phyloP scores from a whole-genome alignment of 2,113 vertebrate genomes.

The Neotoma lepida region DNA sequence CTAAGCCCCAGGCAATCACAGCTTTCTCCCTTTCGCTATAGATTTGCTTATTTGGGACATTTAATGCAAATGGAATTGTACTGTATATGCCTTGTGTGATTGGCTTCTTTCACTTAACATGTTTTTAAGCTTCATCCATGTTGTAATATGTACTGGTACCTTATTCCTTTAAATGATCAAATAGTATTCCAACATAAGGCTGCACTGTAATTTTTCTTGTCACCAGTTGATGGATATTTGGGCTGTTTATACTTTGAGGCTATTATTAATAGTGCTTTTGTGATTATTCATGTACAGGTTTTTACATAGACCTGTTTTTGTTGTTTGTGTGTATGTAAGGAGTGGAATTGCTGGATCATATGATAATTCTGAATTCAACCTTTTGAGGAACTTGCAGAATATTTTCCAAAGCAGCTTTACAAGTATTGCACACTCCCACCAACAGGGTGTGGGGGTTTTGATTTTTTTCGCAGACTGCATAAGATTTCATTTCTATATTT shows the following conservation, averaged over 20 bases:
- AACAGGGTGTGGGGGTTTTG: not conserved
- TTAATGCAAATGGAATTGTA: conserved; percentile 8
- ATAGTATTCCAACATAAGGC: conserved; percentile 13
- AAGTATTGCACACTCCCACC: not conserved
- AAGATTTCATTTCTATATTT: not conserved
- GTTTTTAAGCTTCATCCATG: conserved; percentile 44
- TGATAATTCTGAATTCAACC: conserved; percentile 40
- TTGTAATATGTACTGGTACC: conserved; percentile 4
- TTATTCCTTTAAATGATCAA: conserved; percentile 23
- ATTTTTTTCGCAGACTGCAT: not conserved
- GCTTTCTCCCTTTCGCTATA: not conserved
- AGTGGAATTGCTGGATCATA: conserved; percentile 18
- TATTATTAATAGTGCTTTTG: not conserved
- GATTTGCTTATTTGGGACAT: conserved; percentile 4
- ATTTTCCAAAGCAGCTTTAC: not conserved
- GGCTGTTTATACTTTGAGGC: not conserved
- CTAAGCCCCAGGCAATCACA: not conserved
- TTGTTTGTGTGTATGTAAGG: not conserved
- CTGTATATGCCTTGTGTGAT: not conserved
- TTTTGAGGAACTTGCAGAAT: conserved; percentile 17
- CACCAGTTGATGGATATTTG: conserved; percentile 4
- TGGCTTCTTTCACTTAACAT: conserved; percentile 1
- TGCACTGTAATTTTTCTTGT: not conserved
- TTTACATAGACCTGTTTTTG: conserved; percentile 27
- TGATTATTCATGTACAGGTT: conserved; percentile 40